Base-by-base conservation (phyloP, 2,888 invertebrate genomes). In the Drosophila incognita region DNA sequence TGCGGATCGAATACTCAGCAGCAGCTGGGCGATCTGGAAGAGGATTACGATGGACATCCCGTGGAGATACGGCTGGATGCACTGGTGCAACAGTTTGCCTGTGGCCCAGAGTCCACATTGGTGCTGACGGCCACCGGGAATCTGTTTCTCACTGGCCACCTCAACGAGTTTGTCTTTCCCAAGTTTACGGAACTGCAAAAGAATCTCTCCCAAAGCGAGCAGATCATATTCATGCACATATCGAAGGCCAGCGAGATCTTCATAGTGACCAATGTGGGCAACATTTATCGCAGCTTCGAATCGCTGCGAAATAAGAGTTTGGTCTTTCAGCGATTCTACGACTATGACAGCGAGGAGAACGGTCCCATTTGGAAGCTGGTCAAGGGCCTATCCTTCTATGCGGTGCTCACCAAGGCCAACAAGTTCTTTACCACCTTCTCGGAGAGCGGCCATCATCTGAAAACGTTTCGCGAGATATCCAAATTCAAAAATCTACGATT, bases 351-450 rank as follows among this genome's bases (percentile, higher is more conserved):
- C 79, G 93, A 93, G 69, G 93, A 93, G 77, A 93, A 93, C 40
- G 93, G 93, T 0, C 92, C 92, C 18, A 93, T 93, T 42, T 91
- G 92, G 82, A 93, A 93, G 71, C 76, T 93, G 3, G 65, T 93
- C 4, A 92, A 92, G 61, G 93, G 93, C 4, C 90, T 81, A 38
- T 93, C 93, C 27, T 93, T 93, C 75, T 93, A 90, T 68, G 90
- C 92, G 1, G 92, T 92, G 8, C 86, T 93, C 5, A 93, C 92
- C 63, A 92, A 91, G 78, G 92, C 92, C 0, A 90, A 92, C 74
- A 93, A 93, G 74, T 93, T 93, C 76, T 92, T 92, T 31, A 93
- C 93, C 4, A 93, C 93, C 11, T 93, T 93, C 69, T 93, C 93
- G 49, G 93, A 93, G 75, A 93, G 93, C 63, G 93, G 93, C 1